These are phyloP conservation scores for Indicator maculatus DNA, from an alignment of 2,113 vertebrate genomes.

Conservation along the genomic window DNA sequence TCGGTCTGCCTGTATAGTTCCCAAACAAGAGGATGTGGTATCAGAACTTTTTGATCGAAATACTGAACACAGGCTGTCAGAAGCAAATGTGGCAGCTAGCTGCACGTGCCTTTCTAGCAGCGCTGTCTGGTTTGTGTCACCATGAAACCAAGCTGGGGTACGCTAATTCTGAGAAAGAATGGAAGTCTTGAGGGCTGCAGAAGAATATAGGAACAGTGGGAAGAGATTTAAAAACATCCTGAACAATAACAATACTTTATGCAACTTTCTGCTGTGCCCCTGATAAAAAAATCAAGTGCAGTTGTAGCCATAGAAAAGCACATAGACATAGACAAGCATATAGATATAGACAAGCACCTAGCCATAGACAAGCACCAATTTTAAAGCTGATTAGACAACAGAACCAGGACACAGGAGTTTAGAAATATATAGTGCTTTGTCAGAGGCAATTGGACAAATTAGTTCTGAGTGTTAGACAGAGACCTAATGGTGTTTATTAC, in stretches of 20 bases:
- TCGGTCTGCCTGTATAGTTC: not conserved
- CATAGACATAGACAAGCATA: too few species aligned
- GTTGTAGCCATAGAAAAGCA: not conserved
- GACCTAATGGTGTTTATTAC: not conserved
- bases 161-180: not conserved
- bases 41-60: not conserved
- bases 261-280: not conserved
- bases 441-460: not conserved
- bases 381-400: too few species aligned
- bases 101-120: not conserved
- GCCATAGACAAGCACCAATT: too few species aligned
- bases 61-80: not conserved
- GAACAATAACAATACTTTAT: not conserved
- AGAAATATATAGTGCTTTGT: not conserved
- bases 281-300: not conserved
- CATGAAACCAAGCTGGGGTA: not conserved
- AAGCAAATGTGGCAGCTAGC: not conserved
- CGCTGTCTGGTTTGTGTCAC: slow-evolving; percentile 26
- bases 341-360: too few species aligned
- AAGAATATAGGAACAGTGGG: not conserved
- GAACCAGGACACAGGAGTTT: not conserved
- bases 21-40: not conserved
- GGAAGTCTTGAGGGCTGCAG: not conserved
- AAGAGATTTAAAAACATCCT: not conserved
- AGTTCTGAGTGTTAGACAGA: not conserved